Percentiles rank a stretch among this genome's conserved stretches.
These are phyloP conservation scores for Brachionus koreanus DNA, from an alignment of 1,140 invertebrate species.

Conservation along the genomic window DNA sequence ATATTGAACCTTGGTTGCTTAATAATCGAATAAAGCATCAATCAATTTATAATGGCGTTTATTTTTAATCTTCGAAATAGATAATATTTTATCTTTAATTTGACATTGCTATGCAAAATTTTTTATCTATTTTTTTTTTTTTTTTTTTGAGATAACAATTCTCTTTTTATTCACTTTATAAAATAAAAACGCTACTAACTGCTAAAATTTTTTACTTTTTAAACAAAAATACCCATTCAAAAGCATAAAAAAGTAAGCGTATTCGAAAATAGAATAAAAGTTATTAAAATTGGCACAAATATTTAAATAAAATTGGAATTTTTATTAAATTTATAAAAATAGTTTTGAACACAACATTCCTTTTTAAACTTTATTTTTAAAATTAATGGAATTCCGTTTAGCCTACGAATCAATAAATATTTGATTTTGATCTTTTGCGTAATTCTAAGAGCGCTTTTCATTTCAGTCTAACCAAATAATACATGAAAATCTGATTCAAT, in stretches of 20 bases:
- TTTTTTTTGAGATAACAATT: not conserved
- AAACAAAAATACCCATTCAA: too few species aligned
- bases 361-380: not conserved
- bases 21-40: not conserved
- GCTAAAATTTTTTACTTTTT: too few species aligned
- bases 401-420: not conserved
- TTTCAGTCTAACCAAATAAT: not conserved
- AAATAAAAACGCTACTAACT: not conserved
- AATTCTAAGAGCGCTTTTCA: not conserved
- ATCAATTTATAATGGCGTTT: not conserved
- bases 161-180: not conserved
- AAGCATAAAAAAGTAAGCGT: too few species aligned
- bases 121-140: not conserved
- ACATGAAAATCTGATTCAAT: not conserved
- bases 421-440: not conserved
- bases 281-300: not conserved
- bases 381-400: conserved; percentile 2
- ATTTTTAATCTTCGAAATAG: not conserved
- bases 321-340: conserved; percentile 13
- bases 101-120: not conserved
- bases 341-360: not conserved
- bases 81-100: not conserved
- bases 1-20: not conserved
- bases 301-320: not conserved
- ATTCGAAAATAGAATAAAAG: too few species aligned